Percentiles rank a stretch among this genome's conserved stretches.
These are phyloP conservation scores for Pelusios castaneus DNA, from an alignment of 2,113 vertebrate species.

Conservation along the genomic window DNA sequence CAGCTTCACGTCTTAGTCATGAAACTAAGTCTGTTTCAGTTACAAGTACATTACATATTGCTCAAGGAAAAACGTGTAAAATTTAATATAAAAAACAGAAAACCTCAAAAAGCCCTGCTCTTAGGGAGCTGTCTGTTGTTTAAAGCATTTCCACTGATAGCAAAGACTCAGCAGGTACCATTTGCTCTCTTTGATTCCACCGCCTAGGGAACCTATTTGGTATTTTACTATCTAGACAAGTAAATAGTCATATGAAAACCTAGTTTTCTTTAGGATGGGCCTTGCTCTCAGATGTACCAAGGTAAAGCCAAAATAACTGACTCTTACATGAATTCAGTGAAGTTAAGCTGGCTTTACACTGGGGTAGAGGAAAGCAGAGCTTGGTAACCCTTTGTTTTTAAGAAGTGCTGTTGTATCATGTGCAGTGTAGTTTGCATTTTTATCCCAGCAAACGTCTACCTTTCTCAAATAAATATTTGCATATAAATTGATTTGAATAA, in stretches of 20 bases:
- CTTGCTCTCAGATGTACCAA: background rate
- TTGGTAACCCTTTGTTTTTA: background rate
- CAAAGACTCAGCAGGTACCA: background rate
- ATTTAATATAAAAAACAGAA: background rate
- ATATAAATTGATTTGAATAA: constrained; percentile 70
- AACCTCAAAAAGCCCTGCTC: background rate
- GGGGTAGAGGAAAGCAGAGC: background rate
- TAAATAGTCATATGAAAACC: background rate
- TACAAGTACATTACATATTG: background rate
- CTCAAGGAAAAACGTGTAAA: background rate
- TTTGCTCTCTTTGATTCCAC: background rate
- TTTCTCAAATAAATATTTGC: constrained; percentile 72
- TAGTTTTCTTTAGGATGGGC: background rate
- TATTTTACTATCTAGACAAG: background rate
- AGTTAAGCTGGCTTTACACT: background rate
- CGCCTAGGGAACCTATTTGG: background rate
- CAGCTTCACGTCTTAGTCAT: background rate
- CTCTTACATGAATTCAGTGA: background rate
- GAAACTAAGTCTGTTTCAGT: background rate
- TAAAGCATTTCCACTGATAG: background rate
- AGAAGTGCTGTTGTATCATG: background rate
- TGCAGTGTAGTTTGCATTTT: constrained; percentile 19
- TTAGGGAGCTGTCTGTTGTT: background rate
- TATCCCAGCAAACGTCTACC: constrained; percentile 25
- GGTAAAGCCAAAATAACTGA: background rate